These are phyloP conservation scores for Nematostella vectensis DNA, from an alignment of 92 coral and sea anemone genomes.

Conservation along the genomic window DNA sequence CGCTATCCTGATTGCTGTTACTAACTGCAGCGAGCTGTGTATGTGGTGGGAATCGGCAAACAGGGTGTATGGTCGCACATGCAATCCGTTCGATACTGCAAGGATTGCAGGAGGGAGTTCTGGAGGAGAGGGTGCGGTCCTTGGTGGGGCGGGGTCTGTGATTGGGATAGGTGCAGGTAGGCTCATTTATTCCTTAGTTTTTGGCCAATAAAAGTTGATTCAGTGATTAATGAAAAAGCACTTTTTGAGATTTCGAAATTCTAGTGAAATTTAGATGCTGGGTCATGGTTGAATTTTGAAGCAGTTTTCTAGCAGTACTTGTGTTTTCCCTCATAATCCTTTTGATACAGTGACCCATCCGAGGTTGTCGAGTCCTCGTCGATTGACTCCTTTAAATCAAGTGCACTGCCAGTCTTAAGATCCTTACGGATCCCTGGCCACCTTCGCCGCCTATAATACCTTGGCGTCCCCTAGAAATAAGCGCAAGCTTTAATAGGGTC, in stretches of 20 bases:
- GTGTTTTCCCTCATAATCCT: too few species aligned
- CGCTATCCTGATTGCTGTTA: conserved; percentile 70
- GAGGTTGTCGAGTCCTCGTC: too few species aligned
- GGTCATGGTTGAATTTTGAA: too few species aligned
- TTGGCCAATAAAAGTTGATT: not conserved
- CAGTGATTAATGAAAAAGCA: not conserved
- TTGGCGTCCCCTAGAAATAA: too few species aligned
- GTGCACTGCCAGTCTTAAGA: too few species aligned
- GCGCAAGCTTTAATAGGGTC: too few species aligned
- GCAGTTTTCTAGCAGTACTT: too few species aligned
- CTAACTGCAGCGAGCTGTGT: conserved; percentile 87
- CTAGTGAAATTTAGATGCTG: not conserved
- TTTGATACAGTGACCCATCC: too few species aligned
- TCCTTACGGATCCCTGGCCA: too few species aligned
- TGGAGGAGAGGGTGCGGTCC: conserved; percentile 93
- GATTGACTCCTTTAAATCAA: too few species aligned
- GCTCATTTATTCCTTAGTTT: too few species aligned
- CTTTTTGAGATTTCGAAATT: not conserved
- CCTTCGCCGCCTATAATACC: too few species aligned
- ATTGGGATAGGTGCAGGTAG: conserved; percentile 92
- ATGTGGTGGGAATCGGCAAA: conserved; percentile 99
- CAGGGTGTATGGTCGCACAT: conserved; percentile 78
- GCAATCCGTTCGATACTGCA: conserved; percentile 67
- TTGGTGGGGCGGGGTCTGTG: conserved; percentile 90
- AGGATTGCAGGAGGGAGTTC: conserved; percentile 93